A percentile compares a stretch with the other conserved stretches of the same genome.
Conservation (phyloP, 2,797 vertebrate species). For the Myotis daubentonii region DNA sequence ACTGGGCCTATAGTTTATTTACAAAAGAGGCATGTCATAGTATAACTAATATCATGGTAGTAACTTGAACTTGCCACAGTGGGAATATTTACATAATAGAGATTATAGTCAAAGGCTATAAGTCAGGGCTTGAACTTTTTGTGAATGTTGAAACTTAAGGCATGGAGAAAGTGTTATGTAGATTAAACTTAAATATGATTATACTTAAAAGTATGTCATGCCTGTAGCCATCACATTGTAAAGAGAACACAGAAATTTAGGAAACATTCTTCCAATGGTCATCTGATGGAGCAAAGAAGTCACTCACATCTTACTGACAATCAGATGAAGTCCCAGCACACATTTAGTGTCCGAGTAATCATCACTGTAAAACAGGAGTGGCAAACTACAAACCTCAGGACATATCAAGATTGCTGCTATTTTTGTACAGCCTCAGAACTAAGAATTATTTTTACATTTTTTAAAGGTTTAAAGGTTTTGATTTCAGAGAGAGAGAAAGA, state of each 20-base stretch:
- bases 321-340: not conserved
- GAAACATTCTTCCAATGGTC: not conserved
- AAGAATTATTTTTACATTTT: not conserved
- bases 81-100: not conserved
- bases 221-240: not conserved
- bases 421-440: not conserved
- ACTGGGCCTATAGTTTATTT: not conserved
- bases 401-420: not conserved
- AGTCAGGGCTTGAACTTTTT: not conserved
- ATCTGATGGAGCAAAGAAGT: not conserved
- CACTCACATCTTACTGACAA: not conserved
- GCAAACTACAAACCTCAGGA: not conserved
- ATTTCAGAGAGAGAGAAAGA: not conserved
- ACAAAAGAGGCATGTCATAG: not conserved
- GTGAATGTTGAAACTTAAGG: not conserved
- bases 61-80: not conserved
- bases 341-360: not conserved
- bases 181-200: not conserved
- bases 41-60: not conserved
- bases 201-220: not conserved
- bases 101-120: not conserved
- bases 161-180: not conserved
- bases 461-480: not conserved
- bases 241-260: not conserved
- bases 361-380: not conserved